Percentiles rank a stretch among this genome's conserved stretches.
Conservation (phyloP, 2,113 vertebrate genomes). For the Shinisaurus crocodilurus region DNA sequence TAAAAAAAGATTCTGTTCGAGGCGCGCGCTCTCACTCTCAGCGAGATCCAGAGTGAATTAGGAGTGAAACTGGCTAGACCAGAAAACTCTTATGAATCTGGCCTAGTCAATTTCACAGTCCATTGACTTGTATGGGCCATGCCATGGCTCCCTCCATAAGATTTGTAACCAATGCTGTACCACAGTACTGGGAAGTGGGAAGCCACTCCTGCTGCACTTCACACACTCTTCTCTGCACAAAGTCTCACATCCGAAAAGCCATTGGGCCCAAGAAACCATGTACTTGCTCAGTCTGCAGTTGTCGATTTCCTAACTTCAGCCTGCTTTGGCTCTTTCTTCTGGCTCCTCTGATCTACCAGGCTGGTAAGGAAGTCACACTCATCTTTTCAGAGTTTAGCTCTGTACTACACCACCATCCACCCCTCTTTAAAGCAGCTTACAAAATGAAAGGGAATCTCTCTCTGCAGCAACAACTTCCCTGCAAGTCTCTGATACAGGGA, state of each 20-base stretch:
- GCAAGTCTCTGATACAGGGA: accelerated
- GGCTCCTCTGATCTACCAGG: background rate
- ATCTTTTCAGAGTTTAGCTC: background rate
- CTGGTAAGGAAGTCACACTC: background rate
- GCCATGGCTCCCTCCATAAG: background rate
- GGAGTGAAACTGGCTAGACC: background rate
- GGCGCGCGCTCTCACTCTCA: background rate
- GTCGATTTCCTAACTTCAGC: background rate
- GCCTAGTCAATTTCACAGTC: background rate
- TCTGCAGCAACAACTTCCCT: background rate
- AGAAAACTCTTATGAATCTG: background rate
- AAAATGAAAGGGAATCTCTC: background rate
- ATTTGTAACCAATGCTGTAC: background rate
- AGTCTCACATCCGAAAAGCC: background rate
- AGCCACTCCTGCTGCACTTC: background rate
- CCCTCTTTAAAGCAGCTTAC: constrained; percentile 33
- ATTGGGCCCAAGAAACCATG: background rate
- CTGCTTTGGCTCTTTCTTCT: accelerated
- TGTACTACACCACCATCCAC: background rate
- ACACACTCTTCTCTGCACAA: background rate
- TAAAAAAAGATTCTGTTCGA: background rate
- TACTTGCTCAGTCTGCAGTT: background rate
- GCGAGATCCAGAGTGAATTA: background rate
- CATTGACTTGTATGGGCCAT: background rate
- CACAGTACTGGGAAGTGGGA: background rate